phyloP scores from a whole-genome alignment of 2,113 vertebrate species.

The Suncus etruscus region DNA sequence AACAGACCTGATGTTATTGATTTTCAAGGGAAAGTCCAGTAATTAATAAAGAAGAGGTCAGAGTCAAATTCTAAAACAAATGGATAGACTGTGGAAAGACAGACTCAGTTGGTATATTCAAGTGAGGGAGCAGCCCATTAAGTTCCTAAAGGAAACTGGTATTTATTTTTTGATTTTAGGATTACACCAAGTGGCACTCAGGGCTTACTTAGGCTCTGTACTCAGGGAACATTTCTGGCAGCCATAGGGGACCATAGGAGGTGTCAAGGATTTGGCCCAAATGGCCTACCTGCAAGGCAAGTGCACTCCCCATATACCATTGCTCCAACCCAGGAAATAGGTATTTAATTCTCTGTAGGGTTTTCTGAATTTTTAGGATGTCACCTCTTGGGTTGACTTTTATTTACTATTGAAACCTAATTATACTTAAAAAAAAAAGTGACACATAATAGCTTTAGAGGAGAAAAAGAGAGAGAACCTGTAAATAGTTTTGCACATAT shows the following conservation, averaged over 20 bases:
- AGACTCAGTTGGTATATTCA: neutral
- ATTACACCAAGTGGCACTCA: too few species aligned
- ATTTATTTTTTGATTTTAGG: too few species aligned
- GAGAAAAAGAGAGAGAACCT: too few species aligned
- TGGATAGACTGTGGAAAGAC: neutral
- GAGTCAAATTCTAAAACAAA: constrained; percentile 10
- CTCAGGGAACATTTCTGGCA: too few species aligned
- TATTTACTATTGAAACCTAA: constrained; percentile 5
- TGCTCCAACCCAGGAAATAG: too few species aligned
- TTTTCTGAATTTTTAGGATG: neutral
- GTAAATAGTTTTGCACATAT: too few species aligned
- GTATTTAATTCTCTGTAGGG: neutral
- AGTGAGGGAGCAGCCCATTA: neutral
- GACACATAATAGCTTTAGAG: too few species aligned
- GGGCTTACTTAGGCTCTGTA: too few species aligned
- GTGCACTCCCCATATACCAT: too few species aligned
- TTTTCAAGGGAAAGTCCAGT: neutral
- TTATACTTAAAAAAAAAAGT: neutral
- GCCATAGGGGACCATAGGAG: too few species aligned
- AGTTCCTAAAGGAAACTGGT: constrained; percentile 10
- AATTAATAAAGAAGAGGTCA: constrained; percentile 43
- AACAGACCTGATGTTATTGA: neutral
- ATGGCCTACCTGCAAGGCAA: too few species aligned
- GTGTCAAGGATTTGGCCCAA: too few species aligned
- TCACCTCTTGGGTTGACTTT: neutral